Base-by-base conservation (phyloP, 2,113 vertebrate genomes). In the Nansenia antarctica region DNA sequence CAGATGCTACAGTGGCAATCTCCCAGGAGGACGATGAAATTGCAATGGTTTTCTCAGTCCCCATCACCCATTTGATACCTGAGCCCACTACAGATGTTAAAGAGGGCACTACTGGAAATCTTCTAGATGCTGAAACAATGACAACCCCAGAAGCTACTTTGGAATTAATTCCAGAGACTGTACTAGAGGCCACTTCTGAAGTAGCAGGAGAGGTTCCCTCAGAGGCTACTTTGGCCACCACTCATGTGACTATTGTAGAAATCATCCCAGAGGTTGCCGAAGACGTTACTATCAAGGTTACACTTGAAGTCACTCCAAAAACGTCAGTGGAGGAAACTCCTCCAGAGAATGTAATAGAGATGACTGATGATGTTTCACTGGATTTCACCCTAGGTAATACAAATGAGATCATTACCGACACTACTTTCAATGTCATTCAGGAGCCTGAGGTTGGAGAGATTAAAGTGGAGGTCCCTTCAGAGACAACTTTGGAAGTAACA, bases 121-220 rank as follows among this genome's bases (percentile, higher is more conserved):
- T n/a, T n/a, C n/a, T n/a, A n/a, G n/a, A n/a, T n/a, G n/a, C n/a
- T n/a, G n/a, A n/a, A n/a, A n/a, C n/a, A n/a, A n/a, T n/a, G n/a
- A n/a, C n/a, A n/a, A n/a, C n/a, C n/a, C n/a, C n/a, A 35, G 45
- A 83, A 4, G 39, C 72, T 9, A 67, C 77, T 0, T 26, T 27
- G 32, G 35, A 65, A 9, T 27, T 22, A 32, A 63, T 11, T 26
- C 62, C 27, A 39, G 62, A 67, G 26, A 67, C 26, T 2, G 62
- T 31, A 11, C 35, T 37, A 20, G 66, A 27, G 24, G 26, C 52
- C 37, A 72, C 20, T 37, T 11, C 59, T n/a, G 47, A 8, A 62
- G 57, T 24, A 6, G 49, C 53, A 14, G 9, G 39, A 9, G 39
- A 57, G 9, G 20, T 14, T 52, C 9, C 29, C 20, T 20, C 68